Evolutionary conservation across 2,888 invertebrate species (phyloP), one percentile per base, ranked within the genome.

Genomic region (Sialis lutaria): DNA sequence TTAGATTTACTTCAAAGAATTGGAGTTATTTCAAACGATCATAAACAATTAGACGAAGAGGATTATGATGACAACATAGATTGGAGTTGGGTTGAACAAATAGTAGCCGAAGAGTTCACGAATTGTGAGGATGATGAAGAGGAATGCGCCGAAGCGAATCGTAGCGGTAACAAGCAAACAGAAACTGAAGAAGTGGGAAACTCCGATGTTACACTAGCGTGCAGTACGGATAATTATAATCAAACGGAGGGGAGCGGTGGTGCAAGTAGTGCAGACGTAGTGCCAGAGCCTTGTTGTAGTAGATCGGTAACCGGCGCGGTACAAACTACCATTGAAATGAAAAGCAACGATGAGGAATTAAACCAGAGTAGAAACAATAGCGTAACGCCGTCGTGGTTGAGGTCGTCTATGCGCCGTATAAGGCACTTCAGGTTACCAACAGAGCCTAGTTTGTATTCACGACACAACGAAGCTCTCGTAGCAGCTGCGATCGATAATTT

Each of bases 381-480:
- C 48, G 42, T 53, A 50, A 54, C 57, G 50, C 58, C 54, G 52
- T 63, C 68, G 48, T 74, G 73, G 73, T 58, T 73, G 54, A 67
- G 74, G 49, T 68, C 65, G 42, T 74, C 73, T 32, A 74, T 74
- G 74, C 64, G 74, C 47, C 64, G 73, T 10, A 58, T 74, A 45
- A 67, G 68, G 33, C 73, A 70, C 52, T 58, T 73, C 47, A 61
- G 67, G 41, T 55, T 73, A 37, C 68, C 69, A n/a, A 68, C 55
- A 51, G 58, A 56, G 44, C 56, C 55, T 45, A 10, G 22, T 4
- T 35, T 31, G 12, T 12, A 35, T 33, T 32, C 34, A 2, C 13
- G 34, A 9, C 22, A 22, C 22, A 22, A 34, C 31, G 39, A 33
- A 40, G 39, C 13, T 33, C 22, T 10, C 34, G n/a, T 43, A 39